Base-by-base conservation (phyloP, 2,113 vertebrate genomes). In the Rhinopithecus roxellana region DNA sequence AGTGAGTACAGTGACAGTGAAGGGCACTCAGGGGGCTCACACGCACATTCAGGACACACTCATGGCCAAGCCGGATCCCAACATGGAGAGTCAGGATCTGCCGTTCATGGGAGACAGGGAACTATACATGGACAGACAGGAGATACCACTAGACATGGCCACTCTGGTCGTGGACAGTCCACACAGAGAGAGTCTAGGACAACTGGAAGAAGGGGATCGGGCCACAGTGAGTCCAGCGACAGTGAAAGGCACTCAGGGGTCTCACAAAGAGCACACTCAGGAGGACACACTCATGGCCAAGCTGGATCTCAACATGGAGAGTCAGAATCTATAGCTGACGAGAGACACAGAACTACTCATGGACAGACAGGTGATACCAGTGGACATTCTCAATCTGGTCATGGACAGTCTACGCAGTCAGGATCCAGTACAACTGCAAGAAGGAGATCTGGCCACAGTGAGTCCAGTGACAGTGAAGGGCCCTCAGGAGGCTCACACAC, bases 101-200 rank as follows among this genome's bases (percentile, higher is more conserved):
- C 5, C 32, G 11, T 2, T 1, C 27, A 0, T 0, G 5, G 14
- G 0, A 87, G 75, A n/a, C 59, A 93, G 0, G 0, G 1, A n/a
- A 43, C 23, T 27, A 48, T 27, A 43, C 55, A 57, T 23, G 43
- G 23, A 16, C 40, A 74, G 32, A n/a, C 30, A 14, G 6, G 35
- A 40, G 67, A 72, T 18, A 55, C 23, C 32, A 27, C 35, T 11
- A 55, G 57, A 38, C n/a, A 55, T 1, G 2, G 14, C 1, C 22
- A 45, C 0, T 20, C 22, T 35, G 2, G 2, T 6, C 32, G 13
- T 25, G 30, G 30, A n/a, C 30, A 72, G 6, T 6, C 48, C 6
- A 4, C 27, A 7, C 7, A 17, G 2, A 14, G 48, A 9, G 57
- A 14, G 0, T 20, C 16, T 0, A 16, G 3, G 1, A 17, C 1